Percentiles rank a stretch among this genome's conserved stretches.
Conservation (phyloP, 2,797 vertebrate genomes). For the Schizothorax lantsangensis region DNA sequence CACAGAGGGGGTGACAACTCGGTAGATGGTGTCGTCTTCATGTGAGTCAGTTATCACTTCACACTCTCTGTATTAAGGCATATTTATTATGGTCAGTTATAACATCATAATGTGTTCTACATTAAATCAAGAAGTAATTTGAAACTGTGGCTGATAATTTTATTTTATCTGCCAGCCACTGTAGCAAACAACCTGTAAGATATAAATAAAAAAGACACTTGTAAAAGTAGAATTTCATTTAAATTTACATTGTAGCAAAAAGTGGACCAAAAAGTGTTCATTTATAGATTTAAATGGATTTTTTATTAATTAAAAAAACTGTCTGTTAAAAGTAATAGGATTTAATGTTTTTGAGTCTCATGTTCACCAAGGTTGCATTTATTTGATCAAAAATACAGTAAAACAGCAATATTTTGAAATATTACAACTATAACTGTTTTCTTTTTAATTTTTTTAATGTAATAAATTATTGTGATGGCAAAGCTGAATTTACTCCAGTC, state of each 20-base stretch:
- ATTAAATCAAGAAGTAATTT: neutral
- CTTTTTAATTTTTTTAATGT: neutral
- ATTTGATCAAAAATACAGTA: neutral
- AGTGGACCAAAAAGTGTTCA: neutral
- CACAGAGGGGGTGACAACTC: conserved; percentile 75
- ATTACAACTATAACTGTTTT: neutral
- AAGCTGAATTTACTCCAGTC: neutral
- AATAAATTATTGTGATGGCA: neutral
- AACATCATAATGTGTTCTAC: neutral
- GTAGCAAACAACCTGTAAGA: neutral
- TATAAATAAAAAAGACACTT: neutral
- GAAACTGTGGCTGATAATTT: neutral
- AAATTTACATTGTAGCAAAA: neutral
- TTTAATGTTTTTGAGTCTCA: neutral
- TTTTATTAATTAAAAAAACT: neutral
- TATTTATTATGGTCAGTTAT: neutral
- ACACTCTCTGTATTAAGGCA: conserved; percentile 77
- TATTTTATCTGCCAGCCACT: neutral
- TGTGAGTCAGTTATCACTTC: conserved; percentile 88
- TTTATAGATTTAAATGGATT: neutral
- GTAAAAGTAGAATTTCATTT: neutral
- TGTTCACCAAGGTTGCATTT: neutral
- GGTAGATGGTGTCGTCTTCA: conserved; percentile 90
- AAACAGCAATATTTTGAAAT: neutral
- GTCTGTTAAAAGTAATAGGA: neutral